Evolutionary conservation across 2,113 vertebrate genomes (phyloP).

Genomic region (Brachionichthys hirsutus): DNA sequence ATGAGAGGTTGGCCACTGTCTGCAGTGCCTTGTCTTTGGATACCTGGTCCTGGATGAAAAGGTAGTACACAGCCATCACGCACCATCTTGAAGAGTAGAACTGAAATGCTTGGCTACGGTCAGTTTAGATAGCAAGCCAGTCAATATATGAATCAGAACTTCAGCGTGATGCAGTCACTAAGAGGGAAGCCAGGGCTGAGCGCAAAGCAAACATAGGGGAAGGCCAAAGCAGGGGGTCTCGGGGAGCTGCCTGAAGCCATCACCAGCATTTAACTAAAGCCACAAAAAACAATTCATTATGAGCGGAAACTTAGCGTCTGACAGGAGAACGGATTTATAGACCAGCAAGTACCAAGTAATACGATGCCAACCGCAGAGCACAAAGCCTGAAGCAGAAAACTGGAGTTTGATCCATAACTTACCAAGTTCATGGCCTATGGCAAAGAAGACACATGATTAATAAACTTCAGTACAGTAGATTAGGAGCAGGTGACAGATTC

Average conservation of each 20-base stretch:
- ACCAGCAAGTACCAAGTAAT: conserved; percentile 44
- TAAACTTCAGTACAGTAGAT: conserved; percentile 54
- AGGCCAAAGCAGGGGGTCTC: conserved; percentile 58
- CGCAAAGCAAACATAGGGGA: conserved; percentile 52
- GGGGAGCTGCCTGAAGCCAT: conserved; percentile 54
- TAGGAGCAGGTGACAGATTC: conserved; percentile 29
- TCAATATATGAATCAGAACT: conserved; percentile 35
- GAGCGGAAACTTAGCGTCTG: conserved; percentile 47
- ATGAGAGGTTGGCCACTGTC: conserved; percentile 95
- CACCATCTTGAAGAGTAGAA: not conserved
- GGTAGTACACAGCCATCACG: conserved; percentile 9
- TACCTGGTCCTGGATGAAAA: conserved; percentile 85
- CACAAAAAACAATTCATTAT: conserved; percentile 48
- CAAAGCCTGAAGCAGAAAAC: conserved; percentile 69
- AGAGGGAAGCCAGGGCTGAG: conserved; percentile 41
- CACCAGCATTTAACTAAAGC: conserved; percentile 56
- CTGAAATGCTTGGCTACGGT: conserved; percentile 27
- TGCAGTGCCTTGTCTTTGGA: conserved; percentile 97
- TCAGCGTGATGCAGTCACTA: conserved; percentile 57
- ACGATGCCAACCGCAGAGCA: conserved; percentile 65
- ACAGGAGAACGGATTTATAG: conserved; percentile 48
- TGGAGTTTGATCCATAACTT: conserved; percentile 77
- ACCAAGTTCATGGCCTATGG: conserved; percentile 98
- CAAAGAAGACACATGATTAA: conserved; percentile 74
- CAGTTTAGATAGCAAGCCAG: conserved; percentile 58